These are phyloP conservation scores for Rhynchomys soricoides DNA, from an alignment of 2,113 vertebrate species.

Conservation along the genomic window DNA sequence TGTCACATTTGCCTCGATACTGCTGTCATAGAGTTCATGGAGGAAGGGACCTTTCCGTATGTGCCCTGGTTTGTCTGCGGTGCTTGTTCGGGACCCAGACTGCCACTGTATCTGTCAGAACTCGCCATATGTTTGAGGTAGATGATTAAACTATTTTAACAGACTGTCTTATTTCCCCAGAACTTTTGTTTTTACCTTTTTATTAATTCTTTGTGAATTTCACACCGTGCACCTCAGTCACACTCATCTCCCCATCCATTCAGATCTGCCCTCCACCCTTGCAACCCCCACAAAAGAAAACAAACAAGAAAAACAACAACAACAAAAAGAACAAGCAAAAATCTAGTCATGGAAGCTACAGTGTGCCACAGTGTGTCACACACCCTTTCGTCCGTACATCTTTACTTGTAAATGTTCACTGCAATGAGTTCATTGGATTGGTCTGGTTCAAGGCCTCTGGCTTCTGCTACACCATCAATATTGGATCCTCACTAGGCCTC, in stretches of 20 bases:
- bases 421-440: neutral
- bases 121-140: constrained; percentile 11
- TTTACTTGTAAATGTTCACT: neutral
- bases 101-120: constrained; percentile 32
- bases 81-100: constrained; percentile 45
- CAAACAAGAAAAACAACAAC: neutral
- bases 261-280: neutral
- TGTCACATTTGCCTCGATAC: neutral
- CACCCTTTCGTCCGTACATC: neutral
- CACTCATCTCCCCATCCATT: neutral
- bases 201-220: neutral
- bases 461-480: neutral
- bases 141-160: constrained; percentile 34
- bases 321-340: neutral
- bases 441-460: neutral
- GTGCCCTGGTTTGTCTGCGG: neutral
- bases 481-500: neutral
- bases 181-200: neutral
- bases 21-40: constrained; percentile 7
- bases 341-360: neutral
- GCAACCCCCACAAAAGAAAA: neutral
- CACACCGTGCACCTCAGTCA: neutral
- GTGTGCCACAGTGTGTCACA: neutral
- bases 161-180: constrained; percentile 29
- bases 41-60: constrained; percentile 16